Evolutionary conservation across 2,113 vertebrate species (phyloP), one percentile per base, ranked within the genome.

Genomic region (Balaenoptera acutorostrata): DNA sequence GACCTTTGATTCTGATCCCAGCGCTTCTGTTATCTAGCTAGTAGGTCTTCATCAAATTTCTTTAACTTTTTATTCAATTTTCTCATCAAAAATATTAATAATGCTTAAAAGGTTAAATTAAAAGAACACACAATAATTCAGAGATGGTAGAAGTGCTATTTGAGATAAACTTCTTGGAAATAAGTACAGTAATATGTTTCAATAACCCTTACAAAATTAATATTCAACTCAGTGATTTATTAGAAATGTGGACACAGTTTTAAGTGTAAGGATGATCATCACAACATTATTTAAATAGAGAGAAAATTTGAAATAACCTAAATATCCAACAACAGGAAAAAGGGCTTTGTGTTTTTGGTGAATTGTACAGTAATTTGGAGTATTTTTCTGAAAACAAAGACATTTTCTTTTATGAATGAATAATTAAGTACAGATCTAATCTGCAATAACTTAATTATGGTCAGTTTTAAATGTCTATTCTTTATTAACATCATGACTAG

Each of bases 31-130:
- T 90, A 63, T 78, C 75, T 72, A 57, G 78, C 46, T 72, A 78
- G 33, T 39, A 39, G 39, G 39, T 39, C 39, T 39, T 39, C 39
- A 39, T 39, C 39, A 39, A 39, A 39, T 39, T 4, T 39, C 68
- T 83, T 80, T 49, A 93, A 84, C 44, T 46, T 69, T 93, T 59
- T 68, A 88, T 72, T 82, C n/a, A 86, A 23, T 91, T 85, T 88
- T 82, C 31, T 93, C 52, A 95, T 61, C 33, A n/a, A 84, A 52
- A 75, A 97, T 64, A 25, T 88, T 44, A 96, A 93, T 68, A 96
- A 80, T 36, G 36, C 9, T 80, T 59, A 80, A 92, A 77, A 69
- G 27, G 12, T 77, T 88, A 91, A 61, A 41, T 74, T 91, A 44
- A 68, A 93, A 57, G 36, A 52, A 44, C 4, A 69, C 1, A 41